These are phyloP conservation scores for Phyllotreta striolata DNA, from an alignment of 2,888 invertebrate genomes.

Conservation along the genomic window DNA sequence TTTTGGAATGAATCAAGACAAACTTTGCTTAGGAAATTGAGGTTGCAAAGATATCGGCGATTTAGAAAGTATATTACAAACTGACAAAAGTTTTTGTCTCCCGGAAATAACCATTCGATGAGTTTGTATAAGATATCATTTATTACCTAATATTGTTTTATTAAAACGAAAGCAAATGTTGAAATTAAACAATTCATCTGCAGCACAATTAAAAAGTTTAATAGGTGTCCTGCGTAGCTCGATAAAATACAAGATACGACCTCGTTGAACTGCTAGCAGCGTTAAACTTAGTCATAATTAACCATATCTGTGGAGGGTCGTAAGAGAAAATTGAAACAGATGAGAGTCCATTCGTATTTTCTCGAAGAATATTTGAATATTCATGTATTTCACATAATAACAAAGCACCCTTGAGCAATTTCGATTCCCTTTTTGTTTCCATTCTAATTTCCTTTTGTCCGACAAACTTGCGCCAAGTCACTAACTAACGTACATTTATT, in stretches of 20 bases:
- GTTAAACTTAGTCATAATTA: conserved; percentile 18
- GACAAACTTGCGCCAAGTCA: conserved; percentile 37
- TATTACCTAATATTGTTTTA: too few species aligned
- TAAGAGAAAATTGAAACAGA: conserved; percentile 40
- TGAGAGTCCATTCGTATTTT: conserved; percentile 41
- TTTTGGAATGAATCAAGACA: conserved; percentile 4
- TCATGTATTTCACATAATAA: conserved; percentile 40
- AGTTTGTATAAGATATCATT: too few species aligned
- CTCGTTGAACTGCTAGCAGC: background rate
- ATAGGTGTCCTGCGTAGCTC: conserved; percentile 5
- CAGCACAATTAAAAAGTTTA: conserved; percentile 1
- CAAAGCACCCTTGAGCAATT: conserved; percentile 39
- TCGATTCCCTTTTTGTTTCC: conserved; percentile 42
- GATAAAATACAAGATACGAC: conserved; percentile 7
- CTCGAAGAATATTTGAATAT: conserved; percentile 42
- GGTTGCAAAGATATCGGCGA: background rate
- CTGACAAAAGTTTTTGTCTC: too few species aligned
- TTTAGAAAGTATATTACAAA: too few species aligned
- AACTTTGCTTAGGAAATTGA: conserved; percentile 5
- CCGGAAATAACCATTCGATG: too few species aligned
- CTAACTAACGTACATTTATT: conserved; percentile 44
- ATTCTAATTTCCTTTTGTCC: conserved; percentile 39
- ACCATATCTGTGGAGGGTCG: conserved; percentile 16
- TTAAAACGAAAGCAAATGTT: too few species aligned
- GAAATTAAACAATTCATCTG: background rate